These are phyloP conservation scores for Atrichornis clamosus DNA, from an alignment of 2,113 vertebrate species.

Conservation along the genomic window DNA sequence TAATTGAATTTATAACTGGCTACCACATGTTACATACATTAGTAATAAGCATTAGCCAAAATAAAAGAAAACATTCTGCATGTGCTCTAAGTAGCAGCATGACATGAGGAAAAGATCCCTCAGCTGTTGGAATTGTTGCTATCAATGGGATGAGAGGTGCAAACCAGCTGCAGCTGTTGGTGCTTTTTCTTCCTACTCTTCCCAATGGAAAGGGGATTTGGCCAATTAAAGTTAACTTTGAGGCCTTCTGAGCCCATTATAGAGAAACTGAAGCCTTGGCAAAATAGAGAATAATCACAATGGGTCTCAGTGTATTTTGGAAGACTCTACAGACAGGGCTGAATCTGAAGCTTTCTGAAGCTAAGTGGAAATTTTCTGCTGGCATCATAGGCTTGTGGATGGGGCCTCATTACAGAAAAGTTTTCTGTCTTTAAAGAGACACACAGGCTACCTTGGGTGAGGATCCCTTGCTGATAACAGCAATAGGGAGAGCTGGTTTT, in stretches of 20 bases:
- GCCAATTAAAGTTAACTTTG: not conserved
- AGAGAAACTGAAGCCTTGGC: not conserved
- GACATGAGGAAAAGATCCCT: not conserved
- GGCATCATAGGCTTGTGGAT: accelerated
- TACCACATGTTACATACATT: conserved; percentile 33
- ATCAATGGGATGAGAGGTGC: not conserved
- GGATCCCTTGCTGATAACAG: not conserved
- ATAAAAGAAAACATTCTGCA: conserved; percentile 7
- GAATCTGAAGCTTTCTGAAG: not conserved
- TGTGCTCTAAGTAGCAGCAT: not conserved
- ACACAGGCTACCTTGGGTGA: not conserved
- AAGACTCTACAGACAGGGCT: not conserved
- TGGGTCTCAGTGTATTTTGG: not conserved
- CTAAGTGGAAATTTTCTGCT: not conserved
- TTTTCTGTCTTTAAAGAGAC: not conserved
- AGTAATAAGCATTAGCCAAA: conserved; percentile 54
- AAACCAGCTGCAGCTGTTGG: not conserved
- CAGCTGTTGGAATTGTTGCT: not conserved
- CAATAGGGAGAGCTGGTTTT: not conserved
- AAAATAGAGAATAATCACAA: not conserved
- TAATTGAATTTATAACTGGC: conserved; percentile 43
- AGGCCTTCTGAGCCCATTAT: not conserved
- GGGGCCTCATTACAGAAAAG: not conserved
- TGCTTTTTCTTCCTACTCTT: not conserved
- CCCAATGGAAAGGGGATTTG: not conserved